Evolutionary conservation across 2,113 vertebrate genomes (phyloP).

Genomic region (Notechis scutatus): DNA sequence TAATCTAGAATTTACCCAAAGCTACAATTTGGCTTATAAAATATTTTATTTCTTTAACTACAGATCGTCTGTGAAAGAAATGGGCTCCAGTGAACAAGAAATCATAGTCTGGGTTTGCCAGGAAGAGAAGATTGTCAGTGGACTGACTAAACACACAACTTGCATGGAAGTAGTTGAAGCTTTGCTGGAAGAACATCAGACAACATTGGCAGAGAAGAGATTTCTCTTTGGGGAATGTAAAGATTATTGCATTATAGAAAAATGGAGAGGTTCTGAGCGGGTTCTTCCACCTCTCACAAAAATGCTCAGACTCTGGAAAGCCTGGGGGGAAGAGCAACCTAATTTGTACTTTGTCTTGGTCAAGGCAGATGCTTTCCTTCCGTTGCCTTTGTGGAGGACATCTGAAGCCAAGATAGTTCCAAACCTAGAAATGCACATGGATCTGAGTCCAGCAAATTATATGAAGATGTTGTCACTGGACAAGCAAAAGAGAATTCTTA

Average conservation of each 20-base stretch:
- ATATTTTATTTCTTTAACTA: slow-evolving; percentile 39
- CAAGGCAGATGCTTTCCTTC: slow-evolving; percentile 83
- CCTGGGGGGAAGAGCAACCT: slow-evolving; percentile 89
- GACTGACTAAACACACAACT: slow-evolving; percentile 90
- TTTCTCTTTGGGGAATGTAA: slow-evolving; percentile 80
- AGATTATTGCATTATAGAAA: slow-evolving; percentile 91
- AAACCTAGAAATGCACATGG: slow-evolving; percentile 74
- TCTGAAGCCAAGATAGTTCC: slow-evolving; percentile 74
- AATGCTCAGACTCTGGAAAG: slow-evolving; percentile 89
- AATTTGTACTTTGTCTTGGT: slow-evolving; percentile 87
- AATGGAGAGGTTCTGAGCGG: slow-evolving; percentile 90
- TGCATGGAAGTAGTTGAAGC: slow-evolving; percentile 87
- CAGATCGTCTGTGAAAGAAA: slow-evolving; percentile 79
- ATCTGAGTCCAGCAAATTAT: slow-evolving; percentile 76
- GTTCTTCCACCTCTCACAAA: slow-evolving; percentile 87
- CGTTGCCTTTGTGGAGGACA: slow-evolving; percentile 74
- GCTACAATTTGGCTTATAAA: slow-evolving; percentile 17
- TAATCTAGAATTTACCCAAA: slow-evolving; percentile 6
- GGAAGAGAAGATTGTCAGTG: slow-evolving; percentile 92
- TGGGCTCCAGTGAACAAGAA: slow-evolving; percentile 80
- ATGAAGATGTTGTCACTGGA: slow-evolving; percentile 81
- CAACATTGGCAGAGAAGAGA: slow-evolving; percentile 75
- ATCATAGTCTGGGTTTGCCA: slow-evolving; percentile 90
- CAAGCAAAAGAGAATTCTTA: slow-evolving; percentile 89
- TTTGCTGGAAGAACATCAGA: slow-evolving; percentile 87